phyloP scores from a whole-genome alignment of 1,140 invertebrate species.

The Leucophenga varia region DNA sequence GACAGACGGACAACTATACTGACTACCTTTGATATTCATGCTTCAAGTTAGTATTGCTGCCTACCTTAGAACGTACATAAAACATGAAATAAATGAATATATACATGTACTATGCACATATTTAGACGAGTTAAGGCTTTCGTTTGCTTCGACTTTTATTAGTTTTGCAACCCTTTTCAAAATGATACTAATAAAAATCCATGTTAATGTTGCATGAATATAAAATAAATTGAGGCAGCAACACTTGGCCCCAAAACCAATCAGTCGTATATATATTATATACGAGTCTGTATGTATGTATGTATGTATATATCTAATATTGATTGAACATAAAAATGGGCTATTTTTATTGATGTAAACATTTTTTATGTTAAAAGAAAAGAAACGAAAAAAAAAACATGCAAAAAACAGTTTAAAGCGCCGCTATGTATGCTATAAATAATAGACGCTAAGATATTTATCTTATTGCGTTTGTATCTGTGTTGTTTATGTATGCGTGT shows the following conservation, averaged over 20 bases:
- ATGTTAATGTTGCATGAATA: conserved; percentile 54
- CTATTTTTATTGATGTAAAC: conserved; percentile 48
- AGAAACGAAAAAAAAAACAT: no score
- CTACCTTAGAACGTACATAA: conserved; percentile 30
- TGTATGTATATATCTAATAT: no score
- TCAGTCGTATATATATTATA: no score
- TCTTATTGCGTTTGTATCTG: no score
- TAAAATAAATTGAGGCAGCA: conserved; percentile 51
- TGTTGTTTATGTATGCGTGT: no score
- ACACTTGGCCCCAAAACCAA: no score
- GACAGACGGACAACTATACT: no score
- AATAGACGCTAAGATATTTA: no score
- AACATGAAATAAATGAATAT: no score
- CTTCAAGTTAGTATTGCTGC: conserved; percentile 15
- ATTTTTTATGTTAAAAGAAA: conserved; percentile 33
- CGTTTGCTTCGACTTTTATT: conserved; percentile 15
- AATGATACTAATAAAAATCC: conserved; percentile 54
- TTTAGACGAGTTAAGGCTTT: conserved; percentile 2
- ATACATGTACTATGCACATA: conserved; percentile 1
- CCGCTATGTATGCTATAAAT: no score
- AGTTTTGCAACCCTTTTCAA: conserved; percentile 43
- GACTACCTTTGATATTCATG: neutral
- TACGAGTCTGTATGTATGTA: no score
- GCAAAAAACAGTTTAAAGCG: no score
- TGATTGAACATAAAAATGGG: conserved; percentile 52